Evolutionary conservation across 2,888 invertebrate species (phyloP).

Genomic region (Cartodere bifasciata): DNA sequence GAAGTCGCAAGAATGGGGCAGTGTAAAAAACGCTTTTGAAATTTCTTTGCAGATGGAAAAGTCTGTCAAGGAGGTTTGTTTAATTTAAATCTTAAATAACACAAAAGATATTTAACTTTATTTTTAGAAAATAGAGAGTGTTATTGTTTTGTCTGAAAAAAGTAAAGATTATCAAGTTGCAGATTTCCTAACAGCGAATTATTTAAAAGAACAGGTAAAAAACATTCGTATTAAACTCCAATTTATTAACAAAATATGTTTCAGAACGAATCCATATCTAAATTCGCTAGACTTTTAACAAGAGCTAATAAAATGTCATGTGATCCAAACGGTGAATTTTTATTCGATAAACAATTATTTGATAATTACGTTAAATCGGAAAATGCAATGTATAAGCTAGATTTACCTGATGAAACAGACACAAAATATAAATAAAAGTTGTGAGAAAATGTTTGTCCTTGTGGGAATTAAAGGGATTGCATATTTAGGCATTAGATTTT

Average conservation of each 20-base stretch:
- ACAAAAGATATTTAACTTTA: constrained; percentile 3
- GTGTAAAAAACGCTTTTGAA: constrained; percentile 33
- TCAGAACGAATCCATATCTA: constrained; percentile 27
- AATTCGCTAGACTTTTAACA: constrained; percentile 23
- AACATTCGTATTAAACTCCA: constrained; percentile 2
- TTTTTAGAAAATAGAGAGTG: constrained; percentile 32
- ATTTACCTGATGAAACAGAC: constrained; percentile 10
- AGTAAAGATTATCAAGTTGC: constrained; percentile 38
- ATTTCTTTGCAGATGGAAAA: constrained; percentile 29
- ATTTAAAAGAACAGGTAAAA: constrained; percentile 39
- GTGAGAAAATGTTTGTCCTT: no score
- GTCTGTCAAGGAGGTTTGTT: constrained; percentile 26
- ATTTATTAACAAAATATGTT: constrained; percentile 11
- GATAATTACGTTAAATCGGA: constrained; percentile 21
- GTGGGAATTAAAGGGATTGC: no score
- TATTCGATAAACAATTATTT: constrained; percentile 29
- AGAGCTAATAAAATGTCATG: constrained; percentile 22
- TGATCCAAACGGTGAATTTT: constrained; percentile 22
- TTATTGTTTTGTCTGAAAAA: constrained; percentile 34
- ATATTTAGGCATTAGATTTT: no score
- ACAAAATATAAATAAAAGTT: constrained; percentile 9
- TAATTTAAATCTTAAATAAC: constrained; percentile 1
- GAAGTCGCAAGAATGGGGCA: constrained; percentile 31
- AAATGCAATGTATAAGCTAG: constrained; percentile 18
- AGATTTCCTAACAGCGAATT: constrained; percentile 41